phyloP scores from a whole-genome alignment of 2,888 invertebrate species.

The Drosophila anomelani region DNA sequence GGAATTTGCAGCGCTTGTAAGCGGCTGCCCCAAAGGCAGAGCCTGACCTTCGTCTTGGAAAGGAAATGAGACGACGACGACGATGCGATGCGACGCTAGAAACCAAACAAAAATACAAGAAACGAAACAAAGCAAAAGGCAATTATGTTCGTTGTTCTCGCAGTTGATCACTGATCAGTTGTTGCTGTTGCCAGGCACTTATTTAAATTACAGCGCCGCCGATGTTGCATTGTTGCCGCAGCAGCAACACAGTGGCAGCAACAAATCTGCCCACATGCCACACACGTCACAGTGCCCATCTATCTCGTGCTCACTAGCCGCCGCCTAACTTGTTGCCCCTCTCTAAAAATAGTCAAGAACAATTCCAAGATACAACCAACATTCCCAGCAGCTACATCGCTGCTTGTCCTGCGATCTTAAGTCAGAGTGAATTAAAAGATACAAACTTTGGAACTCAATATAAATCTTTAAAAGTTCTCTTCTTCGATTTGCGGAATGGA shows the following conservation, averaged over 20 bases:
- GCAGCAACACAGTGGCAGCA: conserved; percentile 50
- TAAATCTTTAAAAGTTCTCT: neutral
- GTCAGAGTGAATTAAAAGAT: conserved; percentile 6
- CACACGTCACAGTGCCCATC: conserved; percentile 60
- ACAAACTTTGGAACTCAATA: neutral
- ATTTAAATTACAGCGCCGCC: conserved; percentile 66
- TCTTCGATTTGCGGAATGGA: conserved; percentile 1
- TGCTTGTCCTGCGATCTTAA: neutral
- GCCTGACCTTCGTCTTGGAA: conserved; percentile 53
- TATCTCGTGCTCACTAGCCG: conserved; percentile 19
- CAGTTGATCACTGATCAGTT: conserved; percentile 18
- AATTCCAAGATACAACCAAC: conserved; percentile 12
- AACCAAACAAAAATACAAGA: conserved; percentile 40
- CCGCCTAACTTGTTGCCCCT: neutral
- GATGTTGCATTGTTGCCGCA: conserved; percentile 35
- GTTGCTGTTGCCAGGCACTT: conserved; percentile 60
- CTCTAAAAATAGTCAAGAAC: conserved; percentile 26
- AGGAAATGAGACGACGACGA: conserved; percentile 52
- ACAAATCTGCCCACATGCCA: conserved; percentile 72
- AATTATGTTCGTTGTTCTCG: conserved; percentile 61
- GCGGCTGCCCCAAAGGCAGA: conserved; percentile 73
- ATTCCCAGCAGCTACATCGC: conserved; percentile 12
- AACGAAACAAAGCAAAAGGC: conserved; percentile 55
- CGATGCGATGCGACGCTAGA: conserved; percentile 58
- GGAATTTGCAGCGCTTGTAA: conserved; percentile 77